Conservation (phyloP, 2,888 invertebrate species). For the Oscheius myriophilus region DNA sequence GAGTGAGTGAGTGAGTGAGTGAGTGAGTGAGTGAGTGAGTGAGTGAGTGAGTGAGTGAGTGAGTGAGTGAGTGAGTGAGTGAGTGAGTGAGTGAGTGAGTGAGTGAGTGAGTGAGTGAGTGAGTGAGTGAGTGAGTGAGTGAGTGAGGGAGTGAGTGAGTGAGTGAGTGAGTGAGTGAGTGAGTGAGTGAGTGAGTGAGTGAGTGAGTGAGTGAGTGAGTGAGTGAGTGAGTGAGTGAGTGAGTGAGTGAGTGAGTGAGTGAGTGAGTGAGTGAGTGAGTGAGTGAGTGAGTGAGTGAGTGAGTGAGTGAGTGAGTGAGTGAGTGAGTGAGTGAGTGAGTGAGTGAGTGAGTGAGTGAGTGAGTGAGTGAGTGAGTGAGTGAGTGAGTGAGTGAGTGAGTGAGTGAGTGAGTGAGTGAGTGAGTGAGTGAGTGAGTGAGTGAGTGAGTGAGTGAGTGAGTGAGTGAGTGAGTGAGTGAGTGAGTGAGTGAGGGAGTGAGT, state of each 20-base stretch:
- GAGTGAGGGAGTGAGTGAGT: too few species aligned
- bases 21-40: constrained; percentile 36
- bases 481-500: too few species aligned
- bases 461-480: neutral
- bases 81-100: too few species aligned
- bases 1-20: constrained; percentile 20
- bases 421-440: constrained; percentile 20
- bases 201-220: neutral
- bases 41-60: neutral
- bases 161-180: too few species aligned
- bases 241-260: too few species aligned
- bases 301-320: too few species aligned
- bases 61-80: too few species aligned
- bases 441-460: constrained; percentile 36
- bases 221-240: too few species aligned
- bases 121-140: neutral
- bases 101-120: constrained; percentile 44
- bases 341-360: constrained; percentile 40
- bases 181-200: constrained; percentile 47
- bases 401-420: too few species aligned
- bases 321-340: too few species aligned
- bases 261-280: constrained; percentile 47
- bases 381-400: neutral
- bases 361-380: constrained; percentile 18
- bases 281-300: neutral